Percentiles rank a stretch among this genome's conserved stretches.
Conservation (phyloP, 2,888 invertebrate species). For the Latrodectus hesperus region DNA sequence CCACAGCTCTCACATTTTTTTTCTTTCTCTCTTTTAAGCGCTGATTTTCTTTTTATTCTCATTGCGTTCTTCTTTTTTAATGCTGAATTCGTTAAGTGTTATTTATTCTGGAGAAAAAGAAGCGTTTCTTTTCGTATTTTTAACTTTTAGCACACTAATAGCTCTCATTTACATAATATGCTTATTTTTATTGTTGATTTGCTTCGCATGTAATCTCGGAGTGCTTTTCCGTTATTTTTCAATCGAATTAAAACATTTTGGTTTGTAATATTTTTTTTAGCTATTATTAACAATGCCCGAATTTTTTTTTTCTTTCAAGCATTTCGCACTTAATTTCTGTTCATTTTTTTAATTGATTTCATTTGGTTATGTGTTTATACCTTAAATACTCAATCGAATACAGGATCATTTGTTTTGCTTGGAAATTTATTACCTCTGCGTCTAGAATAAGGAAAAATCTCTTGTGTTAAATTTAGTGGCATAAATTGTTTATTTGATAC, state of each 20-base stretch:
- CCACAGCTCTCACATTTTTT: conserved; percentile 15
- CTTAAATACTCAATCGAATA: neutral
- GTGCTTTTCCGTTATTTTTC: conserved; percentile 59
- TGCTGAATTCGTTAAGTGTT: conserved; percentile 66
- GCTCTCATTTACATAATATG: conserved; percentile 67
- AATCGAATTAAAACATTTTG: conserved; percentile 66
- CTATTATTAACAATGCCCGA: conserved; percentile 41
- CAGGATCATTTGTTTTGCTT: neutral
- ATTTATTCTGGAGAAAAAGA: conserved; percentile 59
- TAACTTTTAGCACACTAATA: conserved; percentile 68
- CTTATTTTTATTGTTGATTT: conserved; percentile 69
- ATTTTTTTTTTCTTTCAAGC: conserved; percentile 30
- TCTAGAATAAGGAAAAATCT: too few species aligned
- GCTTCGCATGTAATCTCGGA: conserved; percentile 52
- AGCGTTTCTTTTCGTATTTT: conserved; percentile 66
- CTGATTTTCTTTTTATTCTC: conserved; percentile 53
- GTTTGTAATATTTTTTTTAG: conserved; percentile 37
- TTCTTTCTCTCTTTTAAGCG: conserved; percentile 35
- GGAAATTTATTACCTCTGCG: neutral
- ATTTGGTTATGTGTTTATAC: conserved; percentile 8
- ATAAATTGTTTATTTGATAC: too few species aligned
- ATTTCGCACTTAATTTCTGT: conserved; percentile 67
- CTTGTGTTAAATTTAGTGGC: too few species aligned
- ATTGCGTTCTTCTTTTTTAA: conserved; percentile 41
- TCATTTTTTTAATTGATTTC: conserved; percentile 56